Conservation (phyloP, 1,140 invertebrate genomes). For the Drosophila kepulauana region DNA sequence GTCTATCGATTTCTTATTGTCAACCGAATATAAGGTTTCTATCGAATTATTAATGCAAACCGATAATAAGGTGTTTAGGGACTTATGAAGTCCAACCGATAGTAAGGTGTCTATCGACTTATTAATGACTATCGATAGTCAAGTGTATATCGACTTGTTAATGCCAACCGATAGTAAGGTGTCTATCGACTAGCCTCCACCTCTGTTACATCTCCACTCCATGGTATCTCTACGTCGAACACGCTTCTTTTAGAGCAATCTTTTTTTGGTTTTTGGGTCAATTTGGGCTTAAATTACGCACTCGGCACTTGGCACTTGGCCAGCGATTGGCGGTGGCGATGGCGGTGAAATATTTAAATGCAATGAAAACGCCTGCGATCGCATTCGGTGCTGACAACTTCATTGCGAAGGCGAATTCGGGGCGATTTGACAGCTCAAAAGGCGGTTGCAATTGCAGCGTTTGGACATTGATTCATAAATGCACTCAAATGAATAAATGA, state of each 20-base stretch:
- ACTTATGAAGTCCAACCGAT: too few species aligned
- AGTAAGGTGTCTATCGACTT: too few species aligned
- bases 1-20: too few species aligned
- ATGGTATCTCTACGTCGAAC: slow-evolving; percentile 4
- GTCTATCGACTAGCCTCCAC: too few species aligned
- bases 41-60: too few species aligned
- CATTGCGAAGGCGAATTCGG: slow-evolving; percentile 46
- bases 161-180: too few species aligned
- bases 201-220: background rate
- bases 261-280: slow-evolving; percentile 67
- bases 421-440: slow-evolving; percentile 45
- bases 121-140: too few species aligned
- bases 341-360: slow-evolving; percentile 63
- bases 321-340: slow-evolving; percentile 53
- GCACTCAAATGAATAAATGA: slow-evolving; percentile 39
- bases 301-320: slow-evolving; percentile 68
- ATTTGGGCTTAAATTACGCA: slow-evolving; percentile 78
- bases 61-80: too few species aligned
- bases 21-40: too few species aligned
- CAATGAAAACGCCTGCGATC: slow-evolving; percentile 19
- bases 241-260: background rate
- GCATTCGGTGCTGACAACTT: slow-evolving; percentile 68
- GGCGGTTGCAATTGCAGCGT: slow-evolving; percentile 21
- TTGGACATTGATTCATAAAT: slow-evolving; percentile 45
- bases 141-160: too few species aligned